These are phyloP conservation scores for Grammomys surdaster DNA, from an alignment of 2,113 vertebrate genomes.

Conservation along the genomic window DNA sequence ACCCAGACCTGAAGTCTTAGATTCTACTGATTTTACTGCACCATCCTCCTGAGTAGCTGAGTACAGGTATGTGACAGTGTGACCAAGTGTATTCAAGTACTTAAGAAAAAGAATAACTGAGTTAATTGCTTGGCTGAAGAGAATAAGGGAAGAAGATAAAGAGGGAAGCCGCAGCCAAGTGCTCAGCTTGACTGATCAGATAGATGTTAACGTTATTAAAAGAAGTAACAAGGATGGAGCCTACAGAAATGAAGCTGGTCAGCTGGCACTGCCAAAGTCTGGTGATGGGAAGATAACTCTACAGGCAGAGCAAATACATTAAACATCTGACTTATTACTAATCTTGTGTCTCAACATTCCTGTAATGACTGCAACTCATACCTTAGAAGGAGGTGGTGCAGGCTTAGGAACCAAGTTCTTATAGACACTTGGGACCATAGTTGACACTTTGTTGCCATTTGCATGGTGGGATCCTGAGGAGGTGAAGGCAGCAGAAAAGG, in stretches of 20 bases:
- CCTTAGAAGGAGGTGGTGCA: conserved; percentile 96
- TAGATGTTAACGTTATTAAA: background rate
- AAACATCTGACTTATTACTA: background rate
- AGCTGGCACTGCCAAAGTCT: background rate
- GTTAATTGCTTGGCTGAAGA: conserved; percentile 27
- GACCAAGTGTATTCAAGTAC: background rate
- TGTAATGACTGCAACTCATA: conserved; percentile 79
- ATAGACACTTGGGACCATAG: conserved; percentile 96
- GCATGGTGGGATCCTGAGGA: conserved; percentile 93
- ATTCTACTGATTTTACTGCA: background rate
- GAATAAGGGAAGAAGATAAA: background rate
- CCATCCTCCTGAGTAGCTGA: background rate
- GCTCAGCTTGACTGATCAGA: background rate
- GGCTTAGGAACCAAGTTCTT: conserved; percentile 99
- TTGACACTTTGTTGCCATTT: conserved; percentile 95
- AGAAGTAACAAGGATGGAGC: background rate
- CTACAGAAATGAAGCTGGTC: conserved; percentile 40
- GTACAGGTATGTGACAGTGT: background rate
- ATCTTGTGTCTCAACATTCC: background rate
- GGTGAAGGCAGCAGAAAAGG: conserved; percentile 97
- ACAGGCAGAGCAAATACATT: background rate
- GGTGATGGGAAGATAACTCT: background rate
- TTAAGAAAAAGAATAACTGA: background rate
- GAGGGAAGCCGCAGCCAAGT: background rate
- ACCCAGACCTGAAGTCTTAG: background rate